Conservation (phyloP, 2,113 vertebrate genomes). For the Grammomys surdaster region DNA sequence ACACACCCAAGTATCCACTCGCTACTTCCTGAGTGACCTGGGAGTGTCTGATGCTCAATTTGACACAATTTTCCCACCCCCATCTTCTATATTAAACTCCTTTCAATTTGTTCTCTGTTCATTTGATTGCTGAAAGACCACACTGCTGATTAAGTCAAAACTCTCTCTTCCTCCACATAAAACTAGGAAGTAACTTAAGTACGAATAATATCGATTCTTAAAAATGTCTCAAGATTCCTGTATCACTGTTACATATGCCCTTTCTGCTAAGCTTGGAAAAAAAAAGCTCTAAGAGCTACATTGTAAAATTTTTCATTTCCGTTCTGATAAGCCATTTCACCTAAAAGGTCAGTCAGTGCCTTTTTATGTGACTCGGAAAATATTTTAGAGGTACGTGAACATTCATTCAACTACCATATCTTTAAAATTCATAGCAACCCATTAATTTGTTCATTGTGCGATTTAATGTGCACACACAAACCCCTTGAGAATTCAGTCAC, state of each 20-base stretch:
- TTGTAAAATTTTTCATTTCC: background rate
- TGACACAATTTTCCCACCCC: background rate
- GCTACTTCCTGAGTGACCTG: background rate
- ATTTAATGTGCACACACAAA: background rate
- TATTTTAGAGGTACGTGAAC: background rate
- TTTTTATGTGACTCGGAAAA: constrained; percentile 19
- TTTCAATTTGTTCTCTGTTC: background rate
- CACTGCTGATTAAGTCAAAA: background rate
- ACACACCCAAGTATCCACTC: background rate
- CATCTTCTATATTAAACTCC: background rate
- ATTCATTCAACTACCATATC: background rate
- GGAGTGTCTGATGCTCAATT: too few species aligned
- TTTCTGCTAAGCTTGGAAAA: background rate
- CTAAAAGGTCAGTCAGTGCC: too few species aligned
- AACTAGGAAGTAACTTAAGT: background rate
- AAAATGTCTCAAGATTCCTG: background rate
- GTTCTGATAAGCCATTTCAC: constrained; percentile 40
- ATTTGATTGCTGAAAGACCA: background rate
- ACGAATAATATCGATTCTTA: background rate
- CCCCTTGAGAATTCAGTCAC: background rate
- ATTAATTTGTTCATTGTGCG: background rate
- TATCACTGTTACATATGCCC: background rate
- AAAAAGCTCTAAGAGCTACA: background rate
- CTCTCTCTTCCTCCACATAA: constrained; percentile 7
- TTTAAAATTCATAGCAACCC: constrained; percentile 4